Percentiles rank a stretch among this genome's conserved stretches.
Evolutionary conservation across 2,797 vertebrate genomes (phyloP).

Genomic region (Macropodus opercularis): DNA sequence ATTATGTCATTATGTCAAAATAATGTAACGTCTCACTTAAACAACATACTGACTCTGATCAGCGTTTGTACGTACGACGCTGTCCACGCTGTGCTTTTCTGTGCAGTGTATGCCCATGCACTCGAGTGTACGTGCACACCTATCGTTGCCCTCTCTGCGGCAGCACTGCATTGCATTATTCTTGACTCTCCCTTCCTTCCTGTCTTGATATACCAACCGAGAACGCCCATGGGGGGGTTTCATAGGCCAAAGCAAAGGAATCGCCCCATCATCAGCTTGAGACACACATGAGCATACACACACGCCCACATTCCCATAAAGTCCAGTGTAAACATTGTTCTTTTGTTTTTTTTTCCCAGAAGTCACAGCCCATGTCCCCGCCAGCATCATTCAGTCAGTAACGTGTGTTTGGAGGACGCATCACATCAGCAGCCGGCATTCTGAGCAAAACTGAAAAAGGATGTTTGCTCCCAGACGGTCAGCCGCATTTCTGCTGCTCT

Average conservation of each 20-base stretch:
- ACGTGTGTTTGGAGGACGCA: conserved; percentile 7
- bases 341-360: conserved; percentile 51
- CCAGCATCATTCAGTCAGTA: conserved; percentile 14
- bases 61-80: too few species aligned
- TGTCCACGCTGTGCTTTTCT: neutral
- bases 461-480: conserved; percentile 52
- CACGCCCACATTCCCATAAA: conserved; percentile 42
- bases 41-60: too few species aligned
- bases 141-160: conserved; percentile 41
- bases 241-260: conserved; percentile 63
- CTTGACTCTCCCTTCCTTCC: conserved; percentile 81
- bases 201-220: conserved; percentile 71
- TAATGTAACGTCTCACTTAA: too few species aligned
- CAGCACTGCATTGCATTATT: conserved; percentile 52
- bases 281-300: conserved; percentile 28
- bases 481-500: conserved; percentile 40
- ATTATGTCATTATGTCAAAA: too few species aligned
- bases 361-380: conserved; percentile 8
- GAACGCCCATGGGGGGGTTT: conserved; percentile 75
- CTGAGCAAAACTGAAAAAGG: conserved; percentile 33
- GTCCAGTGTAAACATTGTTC: conserved; percentile 18
- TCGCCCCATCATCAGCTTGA: conserved; percentile 57
- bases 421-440: conserved; percentile 7
- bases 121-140: conserved; percentile 2
- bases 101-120: neutral